Evolutionary conservation across 2,797 vertebrate species (phyloP).

Genomic region (Gadopsis marmoratus): DNA sequence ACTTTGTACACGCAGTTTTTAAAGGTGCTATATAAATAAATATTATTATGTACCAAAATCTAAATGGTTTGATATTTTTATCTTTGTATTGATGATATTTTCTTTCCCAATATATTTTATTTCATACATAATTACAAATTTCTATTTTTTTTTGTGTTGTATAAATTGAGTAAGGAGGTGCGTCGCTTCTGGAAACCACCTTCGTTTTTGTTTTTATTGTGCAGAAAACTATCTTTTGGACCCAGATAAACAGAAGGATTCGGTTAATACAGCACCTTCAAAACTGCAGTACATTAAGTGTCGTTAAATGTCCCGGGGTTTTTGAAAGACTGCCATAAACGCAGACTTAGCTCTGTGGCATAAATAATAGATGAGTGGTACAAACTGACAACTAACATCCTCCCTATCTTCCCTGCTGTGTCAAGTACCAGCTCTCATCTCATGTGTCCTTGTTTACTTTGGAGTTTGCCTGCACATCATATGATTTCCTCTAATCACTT

Average conservation of each 20-base stretch:
- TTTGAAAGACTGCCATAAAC: not conserved
- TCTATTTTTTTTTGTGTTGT: not conserved
- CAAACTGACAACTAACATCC: not conserved
- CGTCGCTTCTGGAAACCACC: not conserved
- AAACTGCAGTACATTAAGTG: not conserved
- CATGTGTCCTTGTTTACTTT: constrained; percentile 44
- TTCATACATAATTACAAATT: not conserved
- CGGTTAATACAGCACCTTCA: not conserved
- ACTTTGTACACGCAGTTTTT: too few species aligned
- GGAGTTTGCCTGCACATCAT: constrained; percentile 53
- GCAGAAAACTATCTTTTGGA: not conserved
- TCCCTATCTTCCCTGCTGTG: not conserved
- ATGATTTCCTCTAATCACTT: constrained; percentile 71
- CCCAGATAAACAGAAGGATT: not conserved
- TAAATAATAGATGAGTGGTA: not conserved
- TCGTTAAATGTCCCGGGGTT: not conserved
- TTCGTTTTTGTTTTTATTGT: not conserved
- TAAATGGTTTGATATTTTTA: not conserved
- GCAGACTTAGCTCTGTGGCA: constrained; percentile 1
- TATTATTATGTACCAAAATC: too few species aligned
- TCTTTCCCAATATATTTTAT: not conserved
- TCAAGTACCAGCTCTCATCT: constrained; percentile 15
- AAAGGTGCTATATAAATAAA: too few species aligned
- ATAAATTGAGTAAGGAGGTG: not conserved
- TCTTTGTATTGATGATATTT: not conserved